phyloP scores from a whole-genome alignment of 2,113 vertebrate species.

The Sander vitreus region DNA sequence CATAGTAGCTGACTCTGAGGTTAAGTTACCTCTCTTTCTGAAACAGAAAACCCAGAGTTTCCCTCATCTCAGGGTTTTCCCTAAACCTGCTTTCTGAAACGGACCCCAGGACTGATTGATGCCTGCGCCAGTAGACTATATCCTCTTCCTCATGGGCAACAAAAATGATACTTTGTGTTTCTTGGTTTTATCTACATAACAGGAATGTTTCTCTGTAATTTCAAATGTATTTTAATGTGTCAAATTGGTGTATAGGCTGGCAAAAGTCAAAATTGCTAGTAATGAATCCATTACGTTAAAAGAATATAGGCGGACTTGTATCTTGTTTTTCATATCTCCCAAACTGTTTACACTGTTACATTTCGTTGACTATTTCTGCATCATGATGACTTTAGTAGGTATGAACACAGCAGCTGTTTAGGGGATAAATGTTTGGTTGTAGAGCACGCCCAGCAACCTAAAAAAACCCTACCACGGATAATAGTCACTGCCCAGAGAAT shows the following conservation, averaged over 20 bases:
- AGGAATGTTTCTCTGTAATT: background rate
- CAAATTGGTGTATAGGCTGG: background rate
- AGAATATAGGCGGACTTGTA: background rate
- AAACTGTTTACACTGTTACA: conserved; percentile 12
- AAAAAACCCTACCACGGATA: conserved; percentile 47
- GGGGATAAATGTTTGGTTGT: conserved; percentile 68
- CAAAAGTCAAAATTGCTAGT: background rate
- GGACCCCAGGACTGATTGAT: background rate
- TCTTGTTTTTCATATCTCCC: conserved; percentile 30
- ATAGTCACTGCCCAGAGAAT: conserved; percentile 59
- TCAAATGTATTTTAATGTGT: background rate
- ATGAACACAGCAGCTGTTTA: conserved; percentile 51
- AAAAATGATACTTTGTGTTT: background rate
- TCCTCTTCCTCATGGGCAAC: background rate
- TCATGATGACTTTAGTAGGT: conserved; percentile 29
- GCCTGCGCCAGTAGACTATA: background rate
- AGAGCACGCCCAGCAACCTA: conserved; percentile 72
- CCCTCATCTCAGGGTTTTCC: no score
- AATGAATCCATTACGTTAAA: background rate
- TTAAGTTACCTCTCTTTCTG: no score
- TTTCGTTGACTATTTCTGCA: conserved; percentile 31
- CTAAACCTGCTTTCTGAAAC: no score
- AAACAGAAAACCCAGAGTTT: no score
- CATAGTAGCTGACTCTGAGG: no score
- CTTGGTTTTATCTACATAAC: background rate